Percentiles rank a stretch among this genome's conserved stretches.
These are phyloP conservation scores for Toxotes lorentzi DNA, from an alignment of 2,797 vertebrate species.

Conservation along the genomic window DNA sequence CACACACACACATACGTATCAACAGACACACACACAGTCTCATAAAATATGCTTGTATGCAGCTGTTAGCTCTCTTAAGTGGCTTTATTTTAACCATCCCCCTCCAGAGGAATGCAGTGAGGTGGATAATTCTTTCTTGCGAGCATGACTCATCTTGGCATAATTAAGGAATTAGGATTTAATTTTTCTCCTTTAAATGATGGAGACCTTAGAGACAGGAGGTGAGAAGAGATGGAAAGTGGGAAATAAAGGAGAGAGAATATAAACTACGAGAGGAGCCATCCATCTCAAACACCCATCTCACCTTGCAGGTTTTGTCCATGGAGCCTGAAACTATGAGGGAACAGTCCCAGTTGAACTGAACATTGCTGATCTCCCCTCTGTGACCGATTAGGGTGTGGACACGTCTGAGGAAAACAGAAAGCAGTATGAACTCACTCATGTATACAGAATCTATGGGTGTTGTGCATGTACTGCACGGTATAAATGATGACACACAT, in stretches of 20 bases:
- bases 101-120: conserved; percentile 45
- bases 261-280: conserved; percentile 9
- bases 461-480: neutral
- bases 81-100: conserved; percentile 52
- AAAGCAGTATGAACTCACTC: conserved; percentile 14
- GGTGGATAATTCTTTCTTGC: conserved; percentile 60
- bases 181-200: conserved; percentile 50
- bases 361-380: conserved; percentile 93
- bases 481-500: conserved; percentile 1
- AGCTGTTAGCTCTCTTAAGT: conserved; percentile 38
- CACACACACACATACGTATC: conserved; percentile 13
- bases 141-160: conserved; percentile 68
- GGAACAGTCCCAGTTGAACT: conserved; percentile 95
- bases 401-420: conserved; percentile 82
- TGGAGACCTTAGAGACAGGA: conserved; percentile 50
- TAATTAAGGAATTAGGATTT: conserved; percentile 72
- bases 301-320: conserved; percentile 96
- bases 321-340: conserved; percentile 92
- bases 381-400: conserved; percentile 89
- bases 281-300: conserved; percentile 5
- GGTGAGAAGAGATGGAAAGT: conserved; percentile 1
- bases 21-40: conserved; percentile 16
- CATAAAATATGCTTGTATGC: conserved; percentile 8
- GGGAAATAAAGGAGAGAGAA: conserved; percentile 20
- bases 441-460: neutral